These are phyloP conservation scores for Etheostoma nigrum DNA, from an alignment of 2,797 vertebrate species.

Conservation along the genomic window DNA sequence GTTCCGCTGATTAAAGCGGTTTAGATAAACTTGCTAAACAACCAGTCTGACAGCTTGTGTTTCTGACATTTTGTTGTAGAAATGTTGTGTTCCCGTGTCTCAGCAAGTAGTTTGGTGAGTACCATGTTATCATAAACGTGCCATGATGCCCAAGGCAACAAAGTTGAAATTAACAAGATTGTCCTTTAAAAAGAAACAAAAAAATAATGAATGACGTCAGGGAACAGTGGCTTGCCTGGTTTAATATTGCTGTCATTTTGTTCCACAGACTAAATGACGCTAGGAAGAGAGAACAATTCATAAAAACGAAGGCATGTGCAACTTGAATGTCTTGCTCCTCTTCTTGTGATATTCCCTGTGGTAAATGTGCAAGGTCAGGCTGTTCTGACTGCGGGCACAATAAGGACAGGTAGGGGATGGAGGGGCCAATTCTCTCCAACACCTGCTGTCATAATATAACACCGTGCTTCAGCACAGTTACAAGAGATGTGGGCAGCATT, in stretches of 20 bases:
- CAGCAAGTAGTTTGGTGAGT: not conserved
- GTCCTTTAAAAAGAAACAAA: not conserved
- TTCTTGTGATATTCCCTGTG: slow-evolving; percentile 29
- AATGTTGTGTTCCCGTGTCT: not conserved
- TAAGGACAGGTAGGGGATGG: slow-evolving; percentile 38
- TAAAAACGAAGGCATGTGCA: not conserved
- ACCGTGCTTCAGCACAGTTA: slow-evolving; percentile 16
- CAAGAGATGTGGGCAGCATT: slow-evolving; percentile 38
- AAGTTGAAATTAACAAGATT: not conserved
- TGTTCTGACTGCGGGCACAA: slow-evolving; percentile 47
- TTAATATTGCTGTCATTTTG: not conserved
- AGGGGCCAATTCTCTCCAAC: slow-evolving; percentile 32
- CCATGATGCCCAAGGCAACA: not conserved
- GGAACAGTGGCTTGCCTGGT: not conserved
- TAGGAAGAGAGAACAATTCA: not conserved
- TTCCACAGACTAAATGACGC: not conserved
- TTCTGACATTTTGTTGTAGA: not conserved
- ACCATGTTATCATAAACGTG: not conserved
- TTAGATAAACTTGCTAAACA: not conserved
- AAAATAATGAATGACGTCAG: not conserved
- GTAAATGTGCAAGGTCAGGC: slow-evolving; percentile 61
- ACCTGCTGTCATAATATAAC: slow-evolving; percentile 48
- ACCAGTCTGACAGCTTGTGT: not conserved
- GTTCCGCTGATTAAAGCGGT: not conserved
- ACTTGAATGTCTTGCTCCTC: slow-evolving; percentile 8